Conservation (phyloP, 2,797 vertebrate genomes). For the Rhinella marina region DNA sequence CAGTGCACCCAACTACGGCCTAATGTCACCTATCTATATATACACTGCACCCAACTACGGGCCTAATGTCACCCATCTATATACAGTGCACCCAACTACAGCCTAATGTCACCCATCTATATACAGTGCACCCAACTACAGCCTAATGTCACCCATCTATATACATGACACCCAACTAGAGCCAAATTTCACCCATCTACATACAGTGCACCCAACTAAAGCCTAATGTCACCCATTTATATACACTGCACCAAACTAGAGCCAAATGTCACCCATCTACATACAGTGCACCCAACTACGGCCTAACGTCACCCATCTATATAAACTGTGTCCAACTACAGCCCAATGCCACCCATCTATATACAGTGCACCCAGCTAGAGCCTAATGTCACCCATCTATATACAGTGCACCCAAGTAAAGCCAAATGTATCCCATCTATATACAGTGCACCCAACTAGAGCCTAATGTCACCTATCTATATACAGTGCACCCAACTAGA, state of each 20-base stretch:
- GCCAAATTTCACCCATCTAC: neutral
- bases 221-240: neutral
- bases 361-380: neutral
- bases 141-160: neutral
- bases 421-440: neutral
- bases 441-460: neutral
- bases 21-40: neutral
- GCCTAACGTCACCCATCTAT: neutral
- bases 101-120: neutral
- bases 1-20: neutral
- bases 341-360: neutral
- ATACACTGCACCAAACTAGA: neutral
- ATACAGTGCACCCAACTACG: neutral
- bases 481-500: neutral
- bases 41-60: neutral
- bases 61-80: neutral
- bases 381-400: neutral
- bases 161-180: neutral
- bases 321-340: neutral
- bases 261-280: too few relatives aligned
- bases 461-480: neutral
- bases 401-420: neutral
- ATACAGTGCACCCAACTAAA: neutral
- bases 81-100: neutral
- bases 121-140: neutral